Conservation (phyloP, 2,888 invertebrate species). For the Smittia sp. region DNA sequence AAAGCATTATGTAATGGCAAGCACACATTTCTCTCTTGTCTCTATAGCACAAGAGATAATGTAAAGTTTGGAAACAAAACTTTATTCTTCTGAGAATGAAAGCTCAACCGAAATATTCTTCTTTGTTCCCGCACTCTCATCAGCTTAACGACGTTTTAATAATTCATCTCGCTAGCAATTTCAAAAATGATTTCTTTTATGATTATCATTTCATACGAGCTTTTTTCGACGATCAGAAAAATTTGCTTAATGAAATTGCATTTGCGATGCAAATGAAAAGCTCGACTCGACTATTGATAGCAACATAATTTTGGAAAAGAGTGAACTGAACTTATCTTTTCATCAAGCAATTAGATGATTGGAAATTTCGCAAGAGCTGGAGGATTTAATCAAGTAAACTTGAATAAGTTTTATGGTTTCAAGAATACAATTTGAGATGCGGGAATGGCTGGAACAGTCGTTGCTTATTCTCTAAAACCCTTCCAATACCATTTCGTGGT, state of each 20-base stretch:
- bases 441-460: too few species aligned
- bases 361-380: too few species aligned
- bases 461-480: too few species aligned
- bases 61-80: too few species aligned
- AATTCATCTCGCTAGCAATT: conserved; percentile 16
- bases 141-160: conserved; percentile 14
- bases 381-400: too few species aligned
- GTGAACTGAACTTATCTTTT: too few species aligned
- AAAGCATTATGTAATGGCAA: neutral
- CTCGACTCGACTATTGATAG: too few species aligned
- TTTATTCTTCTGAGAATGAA: neutral
- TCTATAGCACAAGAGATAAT: neutral
- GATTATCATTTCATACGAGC: neutral
- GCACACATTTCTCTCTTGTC: neutral
- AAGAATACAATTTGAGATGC: too few species aligned
- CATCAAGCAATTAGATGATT: too few species aligned
- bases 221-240: neutral
- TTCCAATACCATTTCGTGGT: too few species aligned
- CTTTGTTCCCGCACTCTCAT: neutral
- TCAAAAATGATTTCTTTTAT: neutral
- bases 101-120: neutral
- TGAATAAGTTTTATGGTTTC: too few species aligned
- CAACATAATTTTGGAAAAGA: too few species aligned
- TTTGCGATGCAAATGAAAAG: conserved; percentile 38
- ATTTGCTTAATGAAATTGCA: conserved; percentile 31